phyloP scores from a whole-genome alignment of 1,140 invertebrate species.

The Ooceraea biroi region DNA sequence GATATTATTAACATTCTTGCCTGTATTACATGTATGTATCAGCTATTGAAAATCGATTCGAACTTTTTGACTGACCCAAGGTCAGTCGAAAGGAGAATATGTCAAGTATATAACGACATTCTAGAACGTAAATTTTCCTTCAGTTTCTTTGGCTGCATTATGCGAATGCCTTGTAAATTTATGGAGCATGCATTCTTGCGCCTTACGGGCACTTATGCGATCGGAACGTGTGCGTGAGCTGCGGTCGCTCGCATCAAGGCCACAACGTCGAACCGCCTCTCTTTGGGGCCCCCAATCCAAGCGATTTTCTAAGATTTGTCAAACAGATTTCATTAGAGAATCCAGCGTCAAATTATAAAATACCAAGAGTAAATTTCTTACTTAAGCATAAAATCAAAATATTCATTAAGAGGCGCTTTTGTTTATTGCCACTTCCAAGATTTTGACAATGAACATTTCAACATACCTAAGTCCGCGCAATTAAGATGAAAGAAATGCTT shows the following conservation, averaged over 20 bases:
- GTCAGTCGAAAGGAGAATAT: not conserved
- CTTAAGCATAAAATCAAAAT: no score
- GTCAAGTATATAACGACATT: slow-evolving; percentile 5
- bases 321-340: not conserved
- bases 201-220: slow-evolving; percentile 40
- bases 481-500: no score
- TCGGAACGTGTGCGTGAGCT: slow-evolving; percentile 27
- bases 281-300: slow-evolving; percentile 1
- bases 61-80: no score
- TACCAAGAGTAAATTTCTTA: no score
- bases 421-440: no score
- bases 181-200: slow-evolving; percentile 53
- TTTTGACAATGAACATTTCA: no score
- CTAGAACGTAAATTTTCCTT: slow-evolving; percentile 1
- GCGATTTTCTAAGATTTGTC: not conserved
- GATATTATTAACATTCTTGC: no score
- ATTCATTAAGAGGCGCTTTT: no score
- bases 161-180: slow-evolving; percentile 46
- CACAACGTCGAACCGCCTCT: slow-evolving; percentile 31
- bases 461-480: no score
- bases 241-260: slow-evolving; percentile 42
- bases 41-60: no score
- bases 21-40: no score
- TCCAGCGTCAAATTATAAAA: no score
- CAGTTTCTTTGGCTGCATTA: slow-evolving; percentile 48